Base-by-base conservation (phyloP, 2,797 vertebrate genomes). In the Holocentrus rufus region DNA sequence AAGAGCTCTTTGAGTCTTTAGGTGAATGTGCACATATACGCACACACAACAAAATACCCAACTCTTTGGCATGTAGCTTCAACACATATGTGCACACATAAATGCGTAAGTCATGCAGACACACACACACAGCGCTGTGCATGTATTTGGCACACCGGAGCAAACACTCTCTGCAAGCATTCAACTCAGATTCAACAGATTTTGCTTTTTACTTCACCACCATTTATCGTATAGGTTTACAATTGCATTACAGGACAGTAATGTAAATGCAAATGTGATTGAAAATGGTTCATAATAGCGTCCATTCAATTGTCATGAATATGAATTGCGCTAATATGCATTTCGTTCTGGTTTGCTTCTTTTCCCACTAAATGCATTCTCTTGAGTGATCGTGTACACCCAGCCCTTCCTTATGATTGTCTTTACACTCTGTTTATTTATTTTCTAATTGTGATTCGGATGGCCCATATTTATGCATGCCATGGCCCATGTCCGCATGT, bases 181-280 rank as follows among this genome's bases (percentile, higher is more conserved):
- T 52, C 30, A 74, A 59, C 20, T 3, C 4, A 1, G 14, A 63
- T 46, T 44, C 53, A 64, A n/a, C 36, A 77, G 31, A 64, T 52
- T 80, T 52, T 31, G 36, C 62, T 62, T 69, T 72, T 60, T n/a
- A n/a, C 47, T 27, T 42, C 66, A 3, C 11, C 15, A 1, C 59
- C 36, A 68, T 87, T 81, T 69, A 54, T 69, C 67, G 34, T 70
- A 18, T 60, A 63, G 74, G 47, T 74, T 79, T 11, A 59, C 59
- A 72, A 72, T 68, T 52, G 64, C 65, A 72, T 80, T 75, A 77
- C n/a, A 74, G 78, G 22, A 44, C 52, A 49, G 69, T 91, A 84
- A 92, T 92, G 87, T 85, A 83, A 87, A 90, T 90, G 86, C 83
- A 89, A 93, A 93, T 92, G 77, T 87, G 82, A 89, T 82, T 86